Evolutionary conservation across 2,797 vertebrate genomes (phyloP).

Genomic region (Iguana delicatissima): DNA sequence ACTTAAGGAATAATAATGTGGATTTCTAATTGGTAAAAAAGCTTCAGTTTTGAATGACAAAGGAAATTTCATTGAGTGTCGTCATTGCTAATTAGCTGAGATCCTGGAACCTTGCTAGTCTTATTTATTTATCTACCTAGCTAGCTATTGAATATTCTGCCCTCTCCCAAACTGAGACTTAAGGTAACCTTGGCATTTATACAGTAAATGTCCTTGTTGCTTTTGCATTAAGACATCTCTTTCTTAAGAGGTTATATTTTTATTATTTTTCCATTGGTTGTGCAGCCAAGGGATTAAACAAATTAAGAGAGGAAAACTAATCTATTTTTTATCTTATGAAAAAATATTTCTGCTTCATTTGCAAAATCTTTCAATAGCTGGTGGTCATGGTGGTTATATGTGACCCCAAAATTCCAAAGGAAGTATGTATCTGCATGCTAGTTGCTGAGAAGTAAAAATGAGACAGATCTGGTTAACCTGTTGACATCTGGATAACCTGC

Average conservation of each 20-base stretch:
- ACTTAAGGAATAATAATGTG: background rate
- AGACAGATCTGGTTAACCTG: too few species aligned
- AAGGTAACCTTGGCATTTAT: background rate
- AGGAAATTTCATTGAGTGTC: background rate
- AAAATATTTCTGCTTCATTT: background rate
- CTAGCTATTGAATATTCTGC: too few species aligned
- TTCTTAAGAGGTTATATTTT: background rate
- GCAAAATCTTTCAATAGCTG: background rate
- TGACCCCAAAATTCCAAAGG: background rate
- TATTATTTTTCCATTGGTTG: background rate
- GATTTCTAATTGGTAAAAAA: background rate
- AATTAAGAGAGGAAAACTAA: background rate
- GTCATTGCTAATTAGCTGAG: background rate
- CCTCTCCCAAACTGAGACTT: too few species aligned
- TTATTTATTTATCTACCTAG: too few species aligned
- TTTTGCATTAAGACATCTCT: background rate
- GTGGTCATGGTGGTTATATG: background rate
- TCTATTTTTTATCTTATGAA: background rate
- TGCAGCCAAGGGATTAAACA: background rate
- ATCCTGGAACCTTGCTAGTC: background rate
- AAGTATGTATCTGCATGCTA: background rate
- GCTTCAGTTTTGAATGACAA: constrained; percentile 20
- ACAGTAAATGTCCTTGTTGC: background rate
- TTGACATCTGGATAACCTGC: background rate
- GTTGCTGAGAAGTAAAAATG: background rate